Evolutionary conservation across 2,888 invertebrate genomes (phyloP), one percentile per base, ranked within the genome.

Genomic region (Clusia tigrina): DNA sequence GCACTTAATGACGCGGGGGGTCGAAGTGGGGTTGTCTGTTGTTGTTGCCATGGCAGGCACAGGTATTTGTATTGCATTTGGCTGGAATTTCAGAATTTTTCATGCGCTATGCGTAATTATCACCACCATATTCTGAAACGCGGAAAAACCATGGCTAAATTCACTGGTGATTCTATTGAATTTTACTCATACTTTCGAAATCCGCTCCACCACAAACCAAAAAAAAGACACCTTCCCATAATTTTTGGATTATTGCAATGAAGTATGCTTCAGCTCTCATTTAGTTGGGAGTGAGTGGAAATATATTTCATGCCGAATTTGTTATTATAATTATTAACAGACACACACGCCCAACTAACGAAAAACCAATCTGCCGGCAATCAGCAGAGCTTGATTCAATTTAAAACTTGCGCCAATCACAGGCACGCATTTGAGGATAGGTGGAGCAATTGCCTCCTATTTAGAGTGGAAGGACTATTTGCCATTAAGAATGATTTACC

Each of bases 1-100:
- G 52, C 38, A 58, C 53, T 52, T 58, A 53, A 58, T 58, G 58
- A 58, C 48, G 20, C 22, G 9, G 48, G 2, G 48, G 5, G 18
- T 2, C 20, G 9, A 17, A 42, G 6, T 42, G n/a, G 9, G 42
- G n/a, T 15, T n/a, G 42, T 42, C 3, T 42, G 42, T n/a, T 12
- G 9, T 6, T 6, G n/a, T 42, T 3, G 42, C 12, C 12, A 3
- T 3, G 9, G 22, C 20, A 15, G 18, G 48, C 10, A 3, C 20
- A 20, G 18, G 20, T 2, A 20, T 22, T 2, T 48, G 48, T 3
- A 6, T 17, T 42, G 48, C 20, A n/a, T 48, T 20, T 54, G 20
- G 24, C 26, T n/a, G 54, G 2, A 15, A 55, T 37, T 37, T 55
- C 12, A n/a, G 12, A 15, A 25, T 54, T 15, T 54, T n/a, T n/a